Percentiles rank a stretch among this genome's conserved stretches.
Evolutionary conservation across 2,888 invertebrate genomes (phyloP).

Genomic region (Margaritifera margaritifera): DNA sequence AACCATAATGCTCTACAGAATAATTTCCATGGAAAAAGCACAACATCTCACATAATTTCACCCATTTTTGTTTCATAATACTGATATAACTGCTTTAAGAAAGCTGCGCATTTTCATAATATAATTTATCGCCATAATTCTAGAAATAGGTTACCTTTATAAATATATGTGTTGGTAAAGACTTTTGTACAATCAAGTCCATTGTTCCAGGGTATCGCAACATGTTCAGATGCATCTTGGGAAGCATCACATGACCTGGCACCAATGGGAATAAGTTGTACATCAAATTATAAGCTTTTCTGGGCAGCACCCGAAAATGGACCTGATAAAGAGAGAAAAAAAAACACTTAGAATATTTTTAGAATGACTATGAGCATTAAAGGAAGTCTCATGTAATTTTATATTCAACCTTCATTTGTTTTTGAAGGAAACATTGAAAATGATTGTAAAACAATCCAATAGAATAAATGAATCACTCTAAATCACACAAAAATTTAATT

Average conservation of each 20-base stretch:
- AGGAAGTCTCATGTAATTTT: not conserved
- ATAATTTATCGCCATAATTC: too few species aligned
- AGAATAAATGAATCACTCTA: too few species aligned
- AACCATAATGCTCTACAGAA: too few species aligned
- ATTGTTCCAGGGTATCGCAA: slow-evolving; percentile 72
- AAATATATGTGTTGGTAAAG: slow-evolving; percentile 80
- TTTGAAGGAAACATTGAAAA: too few species aligned
- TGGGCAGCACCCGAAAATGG: slow-evolving; percentile 73
- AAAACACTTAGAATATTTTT: not conserved
- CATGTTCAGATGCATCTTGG: slow-evolving; percentile 76
- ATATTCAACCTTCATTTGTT: too few species aligned
- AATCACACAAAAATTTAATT: too few species aligned
- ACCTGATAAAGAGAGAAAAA: slow-evolving; percentile 61
- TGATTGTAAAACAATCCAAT: too few species aligned
- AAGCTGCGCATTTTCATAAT: too few species aligned
- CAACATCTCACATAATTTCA: too few species aligned
- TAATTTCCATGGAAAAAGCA: too few species aligned
- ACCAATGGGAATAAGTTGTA: slow-evolving; percentile 88
- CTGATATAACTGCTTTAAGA: too few species aligned
- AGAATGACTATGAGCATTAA: not conserved
- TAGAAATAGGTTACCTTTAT: slow-evolving; percentile 75
- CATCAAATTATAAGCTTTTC: slow-evolving; percentile 71
- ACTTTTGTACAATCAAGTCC: slow-evolving; percentile 77
- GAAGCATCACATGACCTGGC: slow-evolving; percentile 83
- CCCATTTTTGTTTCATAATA: too few species aligned